These are phyloP conservation scores for Dioctria linearis DNA, from an alignment of 2,888 invertebrate species.

Conservation along the genomic window DNA sequence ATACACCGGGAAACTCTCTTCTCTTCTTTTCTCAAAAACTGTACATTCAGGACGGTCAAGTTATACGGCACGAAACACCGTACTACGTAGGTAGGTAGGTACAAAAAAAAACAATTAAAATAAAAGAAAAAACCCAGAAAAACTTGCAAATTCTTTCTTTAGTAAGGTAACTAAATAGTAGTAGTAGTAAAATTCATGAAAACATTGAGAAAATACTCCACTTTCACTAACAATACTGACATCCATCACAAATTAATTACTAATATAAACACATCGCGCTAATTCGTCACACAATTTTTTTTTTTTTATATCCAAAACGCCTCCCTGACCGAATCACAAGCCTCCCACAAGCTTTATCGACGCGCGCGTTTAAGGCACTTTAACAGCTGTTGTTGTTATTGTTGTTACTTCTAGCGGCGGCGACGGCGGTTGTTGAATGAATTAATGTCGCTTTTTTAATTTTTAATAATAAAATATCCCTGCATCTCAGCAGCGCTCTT, in stretches of 20 bases:
- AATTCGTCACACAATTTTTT: not conserved
- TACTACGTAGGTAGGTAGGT: not conserved
- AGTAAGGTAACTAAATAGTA: too few relatives aligned
- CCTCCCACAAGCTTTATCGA: not conserved
- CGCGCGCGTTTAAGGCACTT: slow-evolving; percentile 22
- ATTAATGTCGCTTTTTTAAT: too few relatives aligned
- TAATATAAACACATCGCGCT: not conserved
- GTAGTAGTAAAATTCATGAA: not conserved
- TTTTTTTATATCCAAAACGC: slow-evolving; percentile 3
- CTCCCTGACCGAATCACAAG: not conserved
- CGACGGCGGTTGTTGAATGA: too few relatives aligned
- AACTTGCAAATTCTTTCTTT: too few relatives aligned
- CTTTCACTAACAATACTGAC: not conserved
- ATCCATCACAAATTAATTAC: not conserved
- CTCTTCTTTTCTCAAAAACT: not conserved
- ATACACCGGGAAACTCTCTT: not conserved
- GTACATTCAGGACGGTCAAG: not conserved
- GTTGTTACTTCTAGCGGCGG: too few relatives aligned
- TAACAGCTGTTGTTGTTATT: not conserved
- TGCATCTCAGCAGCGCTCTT: too few relatives aligned
- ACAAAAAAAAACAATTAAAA: not conserved
- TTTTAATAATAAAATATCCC: too few relatives aligned
- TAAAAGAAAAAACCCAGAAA: too few relatives aligned
- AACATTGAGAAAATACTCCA: not conserved
- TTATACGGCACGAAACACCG: not conserved